A percentile compares a stretch with the other conserved stretches of the same genome.
Evolutionary conservation across 64 coral and sea anemone species (phyloP).

Genomic region (Exaiptasia diaphana): DNA sequence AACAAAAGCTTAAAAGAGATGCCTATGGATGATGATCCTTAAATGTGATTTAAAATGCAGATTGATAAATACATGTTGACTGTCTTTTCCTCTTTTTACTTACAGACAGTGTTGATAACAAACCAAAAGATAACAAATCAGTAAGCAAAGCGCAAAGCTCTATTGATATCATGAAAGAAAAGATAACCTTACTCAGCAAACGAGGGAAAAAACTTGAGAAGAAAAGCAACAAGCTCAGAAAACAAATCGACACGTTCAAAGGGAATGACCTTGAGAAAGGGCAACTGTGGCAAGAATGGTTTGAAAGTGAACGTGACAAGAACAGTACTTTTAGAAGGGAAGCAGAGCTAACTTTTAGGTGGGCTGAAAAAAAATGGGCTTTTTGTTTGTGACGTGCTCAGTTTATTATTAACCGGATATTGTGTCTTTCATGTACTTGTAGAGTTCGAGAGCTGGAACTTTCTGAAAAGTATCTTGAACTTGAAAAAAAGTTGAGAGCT

Average conservation of each 20-base stretch:
- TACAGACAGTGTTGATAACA: slow-evolving; percentile 47
- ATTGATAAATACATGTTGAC: too few species aligned
- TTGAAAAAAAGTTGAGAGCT: slow-evolving; percentile 67
- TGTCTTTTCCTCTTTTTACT: too few species aligned
- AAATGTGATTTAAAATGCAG: too few species aligned
- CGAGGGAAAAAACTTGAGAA: slow-evolving; percentile 69
- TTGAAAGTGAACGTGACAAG: slow-evolving; percentile 62
- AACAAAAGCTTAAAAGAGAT: too few species aligned
- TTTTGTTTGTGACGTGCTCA: background rate
- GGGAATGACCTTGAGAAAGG: slow-evolving; percentile 62
- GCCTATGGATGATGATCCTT: too few species aligned
- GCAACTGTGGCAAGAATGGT: slow-evolving; percentile 70
- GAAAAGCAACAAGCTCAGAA: slow-evolving; percentile 65
- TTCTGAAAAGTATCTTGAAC: slow-evolving; percentile 52
- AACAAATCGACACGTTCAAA: slow-evolving; percentile 54
- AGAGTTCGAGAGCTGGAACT: slow-evolving; percentile 74
- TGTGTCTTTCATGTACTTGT: background rate
- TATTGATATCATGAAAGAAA: slow-evolving; percentile 80
- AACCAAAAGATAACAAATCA: slow-evolving; percentile 36
- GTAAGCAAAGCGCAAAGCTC: slow-evolving; percentile 20
- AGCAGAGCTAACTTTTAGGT: slow-evolving; percentile 83
- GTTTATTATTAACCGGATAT: background rate
- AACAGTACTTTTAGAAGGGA: slow-evolving; percentile 63
- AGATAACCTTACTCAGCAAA: slow-evolving; percentile 73
- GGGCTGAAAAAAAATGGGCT: background rate